Evolutionary conservation across 2,113 vertebrate species (phyloP).

Genomic region (Tauraco erythrolophus): DNA sequence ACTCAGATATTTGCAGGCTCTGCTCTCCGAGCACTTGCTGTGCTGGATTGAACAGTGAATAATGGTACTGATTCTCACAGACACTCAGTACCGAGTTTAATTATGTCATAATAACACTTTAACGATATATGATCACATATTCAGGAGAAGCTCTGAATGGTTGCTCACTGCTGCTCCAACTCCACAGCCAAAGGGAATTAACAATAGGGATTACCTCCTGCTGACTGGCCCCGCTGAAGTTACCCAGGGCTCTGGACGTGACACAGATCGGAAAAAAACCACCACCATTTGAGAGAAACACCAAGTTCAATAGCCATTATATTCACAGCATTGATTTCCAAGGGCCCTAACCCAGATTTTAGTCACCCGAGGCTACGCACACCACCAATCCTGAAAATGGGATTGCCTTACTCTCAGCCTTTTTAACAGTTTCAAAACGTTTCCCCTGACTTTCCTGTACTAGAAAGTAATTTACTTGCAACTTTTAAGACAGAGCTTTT

Average conservation of each 20-base stretch:
- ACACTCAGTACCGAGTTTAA: neutral
- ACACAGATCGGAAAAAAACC: neutral
- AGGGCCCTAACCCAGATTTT: slow-evolving; percentile 47
- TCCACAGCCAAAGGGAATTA: neutral
- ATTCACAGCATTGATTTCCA: slow-evolving; percentile 32
- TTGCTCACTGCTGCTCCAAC: neutral
- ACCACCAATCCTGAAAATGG: neutral
- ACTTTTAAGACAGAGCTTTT: neutral
- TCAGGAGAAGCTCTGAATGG: neutral
- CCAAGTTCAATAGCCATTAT: slow-evolving; percentile 38
- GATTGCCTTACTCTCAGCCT: neutral
- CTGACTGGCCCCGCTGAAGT: neutral
- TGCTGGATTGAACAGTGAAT: neutral
- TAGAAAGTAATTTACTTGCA: neutral
- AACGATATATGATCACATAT: neutral
- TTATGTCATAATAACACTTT: neutral
- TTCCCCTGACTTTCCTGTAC: neutral
- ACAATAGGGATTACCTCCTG: neutral
- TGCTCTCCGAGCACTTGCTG: neutral
- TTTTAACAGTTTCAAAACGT: neutral
- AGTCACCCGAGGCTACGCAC: neutral
- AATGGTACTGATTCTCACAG: neutral
- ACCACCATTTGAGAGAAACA: neutral
- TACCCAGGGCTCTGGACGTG: neutral
- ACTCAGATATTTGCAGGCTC: neutral